phyloP scores from a whole-genome alignment of 2,797 vertebrate species.

The Semaprochilodus insignis region DNA sequence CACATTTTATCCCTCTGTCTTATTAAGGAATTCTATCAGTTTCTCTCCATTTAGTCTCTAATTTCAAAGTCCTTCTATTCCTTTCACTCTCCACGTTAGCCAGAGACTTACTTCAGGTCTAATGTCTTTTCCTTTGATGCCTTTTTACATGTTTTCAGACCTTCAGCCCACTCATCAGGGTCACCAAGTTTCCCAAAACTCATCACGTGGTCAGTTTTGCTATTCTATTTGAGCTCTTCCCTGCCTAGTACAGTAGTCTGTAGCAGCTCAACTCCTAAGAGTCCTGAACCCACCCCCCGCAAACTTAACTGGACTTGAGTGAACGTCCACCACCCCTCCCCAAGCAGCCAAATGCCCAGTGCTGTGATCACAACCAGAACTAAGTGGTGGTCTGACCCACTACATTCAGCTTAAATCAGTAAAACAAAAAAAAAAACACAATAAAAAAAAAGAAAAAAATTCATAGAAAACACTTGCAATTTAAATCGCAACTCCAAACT shows the following conservation, averaged over 20 bases:
- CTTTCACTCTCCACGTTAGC: conserved; percentile 51
- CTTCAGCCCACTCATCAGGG: conserved; percentile 87
- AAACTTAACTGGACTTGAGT: background rate
- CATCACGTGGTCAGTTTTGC: conserved; percentile 82
- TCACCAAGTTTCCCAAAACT: conserved; percentile 86
- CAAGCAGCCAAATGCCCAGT: background rate
- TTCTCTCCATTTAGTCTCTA: conserved; percentile 59
- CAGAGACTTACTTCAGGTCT: conserved; percentile 58
- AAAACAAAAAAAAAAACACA: no score
- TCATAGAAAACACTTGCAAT: no score
- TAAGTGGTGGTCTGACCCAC: no score
- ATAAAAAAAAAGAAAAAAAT: no score
- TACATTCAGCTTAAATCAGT: no score
- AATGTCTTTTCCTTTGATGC: conserved; percentile 75
- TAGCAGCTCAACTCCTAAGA: background rate
- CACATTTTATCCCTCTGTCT: conserved; percentile 68
- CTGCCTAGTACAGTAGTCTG: conserved; percentile 18
- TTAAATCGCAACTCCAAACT: no score
- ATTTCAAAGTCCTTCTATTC: conserved; percentile 25
- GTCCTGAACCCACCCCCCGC: background rate
- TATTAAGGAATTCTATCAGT: conserved; percentile 71
- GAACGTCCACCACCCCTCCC: background rate
- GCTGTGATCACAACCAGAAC: no score
- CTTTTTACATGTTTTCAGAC: conserved; percentile 85
- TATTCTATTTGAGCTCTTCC: background rate